These are phyloP conservation scores for Drosophila lutescens DNA, from an alignment of 2,888 invertebrate species.

Conservation along the genomic window DNA sequence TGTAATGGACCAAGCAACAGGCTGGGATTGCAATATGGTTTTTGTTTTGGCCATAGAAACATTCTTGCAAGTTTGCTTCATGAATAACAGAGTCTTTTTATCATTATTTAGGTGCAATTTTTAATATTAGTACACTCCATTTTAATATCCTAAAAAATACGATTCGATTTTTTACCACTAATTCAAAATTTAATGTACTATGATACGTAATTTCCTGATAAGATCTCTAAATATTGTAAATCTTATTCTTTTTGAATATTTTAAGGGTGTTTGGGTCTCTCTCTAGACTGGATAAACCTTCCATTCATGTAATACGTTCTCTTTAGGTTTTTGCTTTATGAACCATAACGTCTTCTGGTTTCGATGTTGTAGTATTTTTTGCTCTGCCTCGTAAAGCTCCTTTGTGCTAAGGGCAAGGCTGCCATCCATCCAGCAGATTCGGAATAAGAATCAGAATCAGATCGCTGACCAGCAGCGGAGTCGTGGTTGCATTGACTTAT, in stretches of 20 bases:
- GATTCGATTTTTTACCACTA: no score
- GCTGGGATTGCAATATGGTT: constrained; percentile 3
- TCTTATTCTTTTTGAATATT: background rate
- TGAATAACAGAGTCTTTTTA: background rate
- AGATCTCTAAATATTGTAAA: background rate
- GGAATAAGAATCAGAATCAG: constrained; percentile 34
- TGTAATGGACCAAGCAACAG: constrained; percentile 39
- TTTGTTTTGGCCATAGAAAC: background rate
- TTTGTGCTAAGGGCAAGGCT: constrained; percentile 71
- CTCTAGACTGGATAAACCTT: background rate
- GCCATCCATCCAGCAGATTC: constrained; percentile 15
- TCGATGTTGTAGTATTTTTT: constrained; percentile 32
- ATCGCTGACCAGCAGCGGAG: constrained; percentile 36
- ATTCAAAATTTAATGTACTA: no score
- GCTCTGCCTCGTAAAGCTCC: constrained; percentile 36
- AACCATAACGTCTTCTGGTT: constrained; percentile 74
- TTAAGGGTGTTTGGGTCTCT: constrained; percentile 12
- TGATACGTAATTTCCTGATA: background rate
- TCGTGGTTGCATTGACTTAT: constrained; percentile 47
- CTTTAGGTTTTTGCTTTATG: constrained; percentile 66
- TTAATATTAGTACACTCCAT: no score
- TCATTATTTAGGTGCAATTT: background rate
- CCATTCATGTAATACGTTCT: constrained; percentile 40
- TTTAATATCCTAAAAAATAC: no score
- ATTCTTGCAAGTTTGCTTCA: background rate